Percentiles rank a stretch among this genome's conserved stretches.
Conservation (phyloP, 2,888 invertebrate genomes). For the Rotaria macrura region DNA sequence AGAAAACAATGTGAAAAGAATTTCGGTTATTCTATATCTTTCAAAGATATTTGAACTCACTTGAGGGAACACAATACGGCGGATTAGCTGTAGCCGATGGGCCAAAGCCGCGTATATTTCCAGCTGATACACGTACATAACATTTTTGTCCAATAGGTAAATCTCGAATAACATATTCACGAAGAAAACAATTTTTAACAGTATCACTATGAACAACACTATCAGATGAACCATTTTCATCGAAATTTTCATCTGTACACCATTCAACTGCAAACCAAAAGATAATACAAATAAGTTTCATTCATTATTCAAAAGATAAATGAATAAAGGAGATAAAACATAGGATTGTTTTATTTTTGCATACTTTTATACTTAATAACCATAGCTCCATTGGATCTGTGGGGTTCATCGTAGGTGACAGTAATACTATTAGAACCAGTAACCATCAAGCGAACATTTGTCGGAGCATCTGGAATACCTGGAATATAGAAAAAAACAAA, state of each 20-base stretch:
- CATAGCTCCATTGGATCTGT: slow-evolving; percentile 63
- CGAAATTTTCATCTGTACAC: slow-evolving; percentile 75
- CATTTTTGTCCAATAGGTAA: slow-evolving; percentile 74
- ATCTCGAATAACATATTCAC: slow-evolving; percentile 60
- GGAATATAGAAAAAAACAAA: background rate
- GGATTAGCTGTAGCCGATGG: slow-evolving; percentile 66
- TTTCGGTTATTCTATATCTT: no score
- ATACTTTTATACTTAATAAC: slow-evolving; percentile 81
- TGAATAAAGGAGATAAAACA: background rate
- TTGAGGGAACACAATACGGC: slow-evolving; percentile 74
- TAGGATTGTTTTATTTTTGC: slow-evolving; percentile 29
- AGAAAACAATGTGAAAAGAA: background rate
- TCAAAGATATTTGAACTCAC: slow-evolving; percentile 54
- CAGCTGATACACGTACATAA: slow-evolving; percentile 78
- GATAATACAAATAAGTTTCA: no score
- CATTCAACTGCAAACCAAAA: slow-evolving; percentile 80
- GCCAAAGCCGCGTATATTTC: slow-evolving; percentile 74
- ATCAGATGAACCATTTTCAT: slow-evolving; percentile 38
- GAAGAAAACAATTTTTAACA: slow-evolving; percentile 60
- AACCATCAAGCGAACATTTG: slow-evolving; percentile 65
- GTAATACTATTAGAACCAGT: slow-evolving; percentile 60
- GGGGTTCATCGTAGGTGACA: slow-evolving; percentile 62
- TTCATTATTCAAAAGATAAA: no score
- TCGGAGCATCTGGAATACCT: slow-evolving; percentile 62
- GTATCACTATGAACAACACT: slow-evolving; percentile 24